Conservation (phyloP, 2,797 vertebrate genomes). For the Pogoniulus pusillus region DNA sequence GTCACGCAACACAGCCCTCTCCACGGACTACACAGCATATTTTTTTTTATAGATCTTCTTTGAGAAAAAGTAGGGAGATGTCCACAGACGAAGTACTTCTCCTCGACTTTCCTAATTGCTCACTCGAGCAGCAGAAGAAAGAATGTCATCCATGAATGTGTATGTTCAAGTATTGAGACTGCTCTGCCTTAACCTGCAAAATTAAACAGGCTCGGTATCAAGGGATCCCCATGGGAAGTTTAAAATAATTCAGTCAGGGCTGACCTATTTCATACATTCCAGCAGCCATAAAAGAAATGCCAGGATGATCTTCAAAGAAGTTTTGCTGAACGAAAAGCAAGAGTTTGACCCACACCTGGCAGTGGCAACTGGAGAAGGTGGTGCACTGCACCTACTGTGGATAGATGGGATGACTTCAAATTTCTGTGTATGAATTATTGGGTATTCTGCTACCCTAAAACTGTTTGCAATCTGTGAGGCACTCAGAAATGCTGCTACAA, state of each 20-base stretch:
- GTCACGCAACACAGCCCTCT: slow-evolving; percentile 43
- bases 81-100: slow-evolving; percentile 8
- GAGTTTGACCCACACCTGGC: background rate
- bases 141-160: slow-evolving; percentile 10
- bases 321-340: background rate
- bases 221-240: slow-evolving; percentile 10
- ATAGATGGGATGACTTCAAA: background rate
- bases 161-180: background rate
- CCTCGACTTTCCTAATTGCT: slow-evolving; percentile 37
- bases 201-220: slow-evolving; percentile 39
- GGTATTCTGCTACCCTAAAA: background rate
- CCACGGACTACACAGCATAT: background rate
- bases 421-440: background rate
- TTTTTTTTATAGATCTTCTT: background rate
- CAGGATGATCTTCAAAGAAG: background rate
- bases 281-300: background rate
- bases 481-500: background rate
- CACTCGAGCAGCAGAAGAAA: slow-evolving; percentile 40
- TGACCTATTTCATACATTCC: slow-evolving; percentile 38
- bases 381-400: background rate
- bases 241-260: slow-evolving; percentile 19
- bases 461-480: background rate
- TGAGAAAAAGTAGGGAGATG: background rate
- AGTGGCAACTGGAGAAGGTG: background rate
- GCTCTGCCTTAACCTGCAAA: slow-evolving; percentile 21